Evolutionary conservation across 2,113 vertebrate species (phyloP).

Genomic region (Scomber japonicus): DNA sequence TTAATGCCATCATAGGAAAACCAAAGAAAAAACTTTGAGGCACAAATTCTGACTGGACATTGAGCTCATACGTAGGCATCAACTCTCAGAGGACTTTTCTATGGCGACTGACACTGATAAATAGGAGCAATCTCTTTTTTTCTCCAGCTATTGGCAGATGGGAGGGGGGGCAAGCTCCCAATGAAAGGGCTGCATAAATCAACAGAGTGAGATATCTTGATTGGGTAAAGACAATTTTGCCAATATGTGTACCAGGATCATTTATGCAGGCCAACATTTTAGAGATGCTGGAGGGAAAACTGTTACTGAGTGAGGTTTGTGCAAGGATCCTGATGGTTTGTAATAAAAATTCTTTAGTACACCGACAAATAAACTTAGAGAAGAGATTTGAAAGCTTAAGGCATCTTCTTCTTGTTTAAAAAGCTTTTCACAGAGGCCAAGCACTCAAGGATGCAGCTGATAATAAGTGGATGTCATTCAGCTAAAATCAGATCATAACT

Average conservation of each 20-base stretch:
- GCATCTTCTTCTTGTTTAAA: slow-evolving; percentile 2
- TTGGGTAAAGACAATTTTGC: slow-evolving; percentile 27
- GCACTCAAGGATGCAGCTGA: not conserved
- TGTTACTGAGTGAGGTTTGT: slow-evolving; percentile 21
- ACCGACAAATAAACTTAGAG: slow-evolving; percentile 4
- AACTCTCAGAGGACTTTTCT: slow-evolving; percentile 64
- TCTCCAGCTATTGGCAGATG: slow-evolving; percentile 44
- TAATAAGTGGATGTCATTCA: slow-evolving; percentile 8
- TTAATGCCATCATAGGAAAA: slow-evolving; percentile 26
- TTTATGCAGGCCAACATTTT: slow-evolving; percentile 7
- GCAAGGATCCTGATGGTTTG: not conserved
- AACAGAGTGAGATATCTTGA: slow-evolving; percentile 46
- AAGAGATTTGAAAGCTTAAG: not conserved
- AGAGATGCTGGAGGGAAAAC: slow-evolving; percentile 7
- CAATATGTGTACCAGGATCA: slow-evolving; percentile 24
- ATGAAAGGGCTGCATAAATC: slow-evolving; percentile 60
- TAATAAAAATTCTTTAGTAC: not conserved
- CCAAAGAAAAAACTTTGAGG: slow-evolving; percentile 23
- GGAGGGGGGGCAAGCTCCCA: slow-evolving; percentile 14
- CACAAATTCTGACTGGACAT: slow-evolving; percentile 33
- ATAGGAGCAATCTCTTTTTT: slow-evolving; percentile 72
- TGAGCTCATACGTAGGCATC: slow-evolving; percentile 54
- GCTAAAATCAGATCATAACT: too few species aligned
- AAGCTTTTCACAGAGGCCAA: not conserved
- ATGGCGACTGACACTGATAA: slow-evolving; percentile 74